Evolutionary conservation across 2,113 vertebrate genomes (phyloP).

Genomic region (Aptenodytes patagonicus): DNA sequence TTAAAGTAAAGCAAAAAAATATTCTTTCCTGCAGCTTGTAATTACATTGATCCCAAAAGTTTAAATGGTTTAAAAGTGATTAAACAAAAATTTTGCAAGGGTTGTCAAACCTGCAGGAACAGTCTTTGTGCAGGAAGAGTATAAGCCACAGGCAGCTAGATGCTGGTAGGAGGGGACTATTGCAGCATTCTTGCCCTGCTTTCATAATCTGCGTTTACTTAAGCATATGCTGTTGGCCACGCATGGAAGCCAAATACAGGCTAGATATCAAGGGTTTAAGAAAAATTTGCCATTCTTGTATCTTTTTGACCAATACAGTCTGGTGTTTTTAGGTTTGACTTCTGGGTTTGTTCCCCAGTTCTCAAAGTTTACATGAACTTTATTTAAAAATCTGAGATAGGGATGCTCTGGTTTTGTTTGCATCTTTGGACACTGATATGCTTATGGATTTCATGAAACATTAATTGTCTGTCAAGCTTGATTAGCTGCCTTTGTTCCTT

Average conservation of each 20-base stretch:
- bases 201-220: neutral
- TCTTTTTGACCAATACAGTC: neutral
- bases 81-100: neutral
- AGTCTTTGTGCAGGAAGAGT: neutral
- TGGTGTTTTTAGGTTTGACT: neutral
- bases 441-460: neutral
- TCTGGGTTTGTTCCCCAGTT: neutral
- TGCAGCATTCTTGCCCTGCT: slow-evolving; percentile 3
- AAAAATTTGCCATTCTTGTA: neutral
- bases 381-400: neutral
- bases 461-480: neutral
- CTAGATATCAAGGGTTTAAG: neutral
- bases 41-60: neutral
- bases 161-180: neutral
- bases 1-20: neutral
- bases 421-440: neutral
- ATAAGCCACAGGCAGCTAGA: neutral
- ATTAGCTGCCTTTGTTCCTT: neutral
- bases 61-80: neutral
- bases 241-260: neutral
- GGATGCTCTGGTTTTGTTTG: neutral
- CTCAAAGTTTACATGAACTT: neutral
- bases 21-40: neutral
- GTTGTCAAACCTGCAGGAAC: neutral
- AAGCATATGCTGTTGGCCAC: neutral